Evolutionary conservation across 2,113 vertebrate species (phyloP).

Genomic region (Bostrychus sinensis): DNA sequence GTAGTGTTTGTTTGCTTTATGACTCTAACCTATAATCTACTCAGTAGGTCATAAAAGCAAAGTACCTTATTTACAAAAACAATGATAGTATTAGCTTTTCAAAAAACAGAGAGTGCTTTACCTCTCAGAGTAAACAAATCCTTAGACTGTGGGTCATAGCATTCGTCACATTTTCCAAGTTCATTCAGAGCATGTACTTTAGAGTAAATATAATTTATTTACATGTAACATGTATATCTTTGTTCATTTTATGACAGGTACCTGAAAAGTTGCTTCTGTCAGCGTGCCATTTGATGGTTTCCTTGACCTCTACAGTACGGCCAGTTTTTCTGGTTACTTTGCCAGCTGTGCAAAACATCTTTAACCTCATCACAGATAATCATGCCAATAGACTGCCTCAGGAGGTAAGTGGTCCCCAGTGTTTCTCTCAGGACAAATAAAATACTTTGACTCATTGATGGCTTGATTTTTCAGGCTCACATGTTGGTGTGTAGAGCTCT

Average conservation of each 20-base stretch:
- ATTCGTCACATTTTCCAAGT: no score
- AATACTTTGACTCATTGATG: background rate
- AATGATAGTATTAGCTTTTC: no score
- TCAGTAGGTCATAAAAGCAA: no score
- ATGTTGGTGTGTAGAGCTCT: constrained; percentile 92
- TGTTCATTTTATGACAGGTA: constrained; percentile 82
- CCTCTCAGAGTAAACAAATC: no score
- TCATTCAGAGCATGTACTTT: no score
- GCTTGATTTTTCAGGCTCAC: constrained; percentile 82
- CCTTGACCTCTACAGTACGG: constrained; percentile 92
- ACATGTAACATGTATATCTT: no score
- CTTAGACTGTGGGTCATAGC: no score
- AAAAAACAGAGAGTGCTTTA: no score
- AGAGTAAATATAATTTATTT: no score
- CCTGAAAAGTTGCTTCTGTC: constrained; percentile 95
- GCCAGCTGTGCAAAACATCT: constrained; percentile 92
- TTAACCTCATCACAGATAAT: constrained; percentile 91
- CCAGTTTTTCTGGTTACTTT: constrained; percentile 93
- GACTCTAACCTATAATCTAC: no score
- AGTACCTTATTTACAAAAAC: no score
- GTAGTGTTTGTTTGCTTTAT: no score
- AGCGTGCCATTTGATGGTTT: constrained; percentile 92
- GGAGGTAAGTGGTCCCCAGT: constrained; percentile 80
- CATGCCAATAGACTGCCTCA: constrained; percentile 87
- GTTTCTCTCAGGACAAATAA: background rate